Conservation (phyloP, 2,113 vertebrate genomes). For the Cavia aperea region DNA sequence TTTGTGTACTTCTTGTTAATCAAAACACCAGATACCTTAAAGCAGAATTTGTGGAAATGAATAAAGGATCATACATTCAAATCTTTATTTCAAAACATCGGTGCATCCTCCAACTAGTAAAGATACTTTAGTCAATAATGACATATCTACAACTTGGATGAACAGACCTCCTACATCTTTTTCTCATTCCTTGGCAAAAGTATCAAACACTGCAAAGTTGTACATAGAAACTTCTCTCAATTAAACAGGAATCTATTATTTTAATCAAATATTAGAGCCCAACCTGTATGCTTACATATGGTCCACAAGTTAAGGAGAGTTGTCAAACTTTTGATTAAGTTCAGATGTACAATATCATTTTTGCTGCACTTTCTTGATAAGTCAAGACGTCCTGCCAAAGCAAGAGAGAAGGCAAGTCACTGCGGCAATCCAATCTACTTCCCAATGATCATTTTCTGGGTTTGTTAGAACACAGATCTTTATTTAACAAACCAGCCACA, state of each 20-base stretch:
- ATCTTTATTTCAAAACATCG: neutral
- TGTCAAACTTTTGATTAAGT: neutral
- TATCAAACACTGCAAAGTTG: neutral
- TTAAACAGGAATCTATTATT: neutral
- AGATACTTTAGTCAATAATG: neutral
- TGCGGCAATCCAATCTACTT: neutral
- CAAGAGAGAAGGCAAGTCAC: neutral
- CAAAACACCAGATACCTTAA: neutral
- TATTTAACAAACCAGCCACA: neutral
- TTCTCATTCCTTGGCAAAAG: slow-evolving; percentile 27
- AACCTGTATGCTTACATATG: neutral
- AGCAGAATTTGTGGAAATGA: neutral
- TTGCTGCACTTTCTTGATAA: neutral
- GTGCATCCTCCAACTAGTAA: neutral
- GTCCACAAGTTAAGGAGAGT: neutral
- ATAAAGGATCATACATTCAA: neutral
- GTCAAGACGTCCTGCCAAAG: neutral
- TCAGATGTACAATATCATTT: neutral
- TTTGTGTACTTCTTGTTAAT: neutral
- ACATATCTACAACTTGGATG: neutral
- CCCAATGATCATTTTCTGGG: neutral
- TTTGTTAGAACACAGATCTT: neutral
- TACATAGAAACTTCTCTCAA: neutral
- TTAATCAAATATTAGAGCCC: neutral
- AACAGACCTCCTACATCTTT: neutral